phyloP scores from a whole-genome alignment of 2,888 invertebrate genomes.

The Drosophila mimica region DNA sequence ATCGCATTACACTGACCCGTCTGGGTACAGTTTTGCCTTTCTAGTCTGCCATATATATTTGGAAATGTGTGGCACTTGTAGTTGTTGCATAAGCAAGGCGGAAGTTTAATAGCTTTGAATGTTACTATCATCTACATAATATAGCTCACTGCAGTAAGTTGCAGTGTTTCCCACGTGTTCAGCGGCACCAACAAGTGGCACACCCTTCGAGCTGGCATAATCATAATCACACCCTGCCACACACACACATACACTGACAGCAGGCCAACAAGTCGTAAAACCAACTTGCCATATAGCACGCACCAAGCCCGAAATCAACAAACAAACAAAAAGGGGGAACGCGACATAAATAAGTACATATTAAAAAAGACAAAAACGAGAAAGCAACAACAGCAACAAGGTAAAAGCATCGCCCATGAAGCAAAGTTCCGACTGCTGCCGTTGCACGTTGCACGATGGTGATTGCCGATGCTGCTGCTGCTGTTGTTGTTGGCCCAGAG shows the following conservation, averaged over 20 bases:
- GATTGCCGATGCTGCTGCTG: constrained; percentile 59
- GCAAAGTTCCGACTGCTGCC: constrained; percentile 60
- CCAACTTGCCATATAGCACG: constrained; percentile 64
- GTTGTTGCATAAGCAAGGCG: constrained; percentile 45
- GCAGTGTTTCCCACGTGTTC: constrained; percentile 69
- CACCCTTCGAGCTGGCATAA: constrained; percentile 54
- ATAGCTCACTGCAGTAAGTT: constrained; percentile 18
- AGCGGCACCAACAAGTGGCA: constrained; percentile 69
- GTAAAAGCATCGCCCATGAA: constrained; percentile 53
- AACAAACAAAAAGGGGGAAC: constrained; percentile 39
- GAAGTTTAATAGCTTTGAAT: constrained; percentile 54
- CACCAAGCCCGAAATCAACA: constrained; percentile 56
- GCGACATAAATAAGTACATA: constrained; percentile 66
- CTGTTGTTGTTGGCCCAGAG: neutral
- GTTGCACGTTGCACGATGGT: constrained; percentile 28
- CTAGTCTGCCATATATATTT: constrained; percentile 41
- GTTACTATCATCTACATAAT: constrained; percentile 1
- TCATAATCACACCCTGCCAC: constrained; percentile 33
- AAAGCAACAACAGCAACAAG: constrained; percentile 38
- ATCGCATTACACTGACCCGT: constrained; percentile 54
- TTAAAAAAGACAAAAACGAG: constrained; percentile 41
- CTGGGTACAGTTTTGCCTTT: constrained; percentile 58
- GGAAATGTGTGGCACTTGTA: constrained; percentile 8
- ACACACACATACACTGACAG: neutral
- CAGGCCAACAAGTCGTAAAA: constrained; percentile 37